Base-by-base conservation (phyloP, 2,797 vertebrate species). In the Lerista edwardsae region DNA sequence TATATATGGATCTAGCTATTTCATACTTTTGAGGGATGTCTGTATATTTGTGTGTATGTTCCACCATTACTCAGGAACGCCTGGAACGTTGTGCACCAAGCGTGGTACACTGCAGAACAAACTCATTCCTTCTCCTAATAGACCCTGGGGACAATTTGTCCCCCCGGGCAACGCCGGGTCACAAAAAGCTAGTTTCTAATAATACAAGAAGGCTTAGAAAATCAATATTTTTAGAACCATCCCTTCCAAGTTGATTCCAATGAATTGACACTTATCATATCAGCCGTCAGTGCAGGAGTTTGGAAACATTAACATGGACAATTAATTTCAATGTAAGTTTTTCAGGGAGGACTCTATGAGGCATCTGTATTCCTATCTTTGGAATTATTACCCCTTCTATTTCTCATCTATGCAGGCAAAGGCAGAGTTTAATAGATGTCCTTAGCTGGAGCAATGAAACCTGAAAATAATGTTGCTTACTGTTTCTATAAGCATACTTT, bases 401-500 rank as follows among this genome's bases (percentile, higher is more conserved):
- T 86, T 86, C 65, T 62, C 73, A 86, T 76, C 19, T 61, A 41
- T 27, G 11, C 23, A 71, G 21, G 36, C 21, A 71, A 39, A 21
- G 64, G 23, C 31, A 67, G 44, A 86, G 31, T 76, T 75, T 76
- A 76, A 55, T 59, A 75, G 69, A 68, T 36, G 23, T 17, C 64
- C 68, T 55, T 47, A 10, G 19, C 23, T 61, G n/a, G 23, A 68
- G 34, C 77, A 79, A 31, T 55, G 34, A 73, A 84, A 73, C 8
- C 62, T 75, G n/a, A 85, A 85, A 68, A 75, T 68, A 80, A 75
- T 14, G 47, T 75, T 85, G 75, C 44, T 83, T 47, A 36, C 29
- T 23, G 39, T 59, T 86, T 59, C 51, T 71, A 23, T 36, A 25
- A 41, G 75, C 5, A 71, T 84, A 5, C 29, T 80, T 81, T 69